A percentile compares a stretch with the other conserved stretches of the same genome.
phyloP scores from a whole-genome alignment of 2,113 vertebrate species.

The Hoplias malabaricus region DNA sequence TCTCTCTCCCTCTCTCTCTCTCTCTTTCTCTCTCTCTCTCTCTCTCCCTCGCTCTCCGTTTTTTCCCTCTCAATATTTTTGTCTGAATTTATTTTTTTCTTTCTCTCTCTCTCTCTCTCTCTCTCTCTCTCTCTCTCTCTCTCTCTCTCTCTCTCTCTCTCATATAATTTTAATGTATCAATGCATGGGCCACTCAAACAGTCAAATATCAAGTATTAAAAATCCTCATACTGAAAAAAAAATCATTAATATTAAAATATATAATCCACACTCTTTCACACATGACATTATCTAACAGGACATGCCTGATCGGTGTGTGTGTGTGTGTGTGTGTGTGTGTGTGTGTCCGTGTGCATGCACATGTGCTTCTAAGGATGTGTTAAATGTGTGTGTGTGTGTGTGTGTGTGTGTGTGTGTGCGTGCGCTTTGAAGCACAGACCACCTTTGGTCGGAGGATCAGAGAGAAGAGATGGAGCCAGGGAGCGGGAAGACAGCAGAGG shows the following conservation, averaged over 20 bases:
- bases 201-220: too few species aligned
- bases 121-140: too few species aligned
- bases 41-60: too few species aligned
- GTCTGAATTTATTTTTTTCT: too few species aligned
- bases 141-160: too few species aligned
- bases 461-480: background rate
- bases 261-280: too few species aligned
- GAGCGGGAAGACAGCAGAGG: background rate
- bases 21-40: background rate
- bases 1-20: too few species aligned
- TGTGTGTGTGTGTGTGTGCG: background rate
- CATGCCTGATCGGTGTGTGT: background rate
- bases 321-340: background rate
- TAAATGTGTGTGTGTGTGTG: background rate
- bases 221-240: too few species aligned
- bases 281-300: background rate
- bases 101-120: too few species aligned
- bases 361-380: background rate
- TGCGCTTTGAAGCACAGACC: background rate
- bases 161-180: too few species aligned
- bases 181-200: accelerated
- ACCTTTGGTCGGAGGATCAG: constrained; percentile 15
- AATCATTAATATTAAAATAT: too few species aligned
- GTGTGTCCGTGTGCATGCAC: background rate
- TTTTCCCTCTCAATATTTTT: too few species aligned